Evolutionary conservation across 2,113 vertebrate species (phyloP).

Genomic region (Empidonax traillii): DNA sequence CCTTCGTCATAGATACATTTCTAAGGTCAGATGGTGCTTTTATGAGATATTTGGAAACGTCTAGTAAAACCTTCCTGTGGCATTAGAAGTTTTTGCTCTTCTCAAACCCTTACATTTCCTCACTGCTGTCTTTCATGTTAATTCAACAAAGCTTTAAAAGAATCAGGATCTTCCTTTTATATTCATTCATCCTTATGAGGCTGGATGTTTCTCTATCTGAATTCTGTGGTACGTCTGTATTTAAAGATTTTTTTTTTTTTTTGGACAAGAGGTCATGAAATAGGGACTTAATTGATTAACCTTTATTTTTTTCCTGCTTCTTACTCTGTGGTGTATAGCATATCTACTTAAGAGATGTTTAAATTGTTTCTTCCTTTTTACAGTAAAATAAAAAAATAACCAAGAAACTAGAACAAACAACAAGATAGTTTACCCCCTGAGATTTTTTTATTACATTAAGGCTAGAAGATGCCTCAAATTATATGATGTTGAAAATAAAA

Average conservation of each 20-base stretch:
- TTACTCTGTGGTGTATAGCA: neutral
- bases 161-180: neutral
- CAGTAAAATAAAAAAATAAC: neutral
- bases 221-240: slow-evolving; percentile 3
- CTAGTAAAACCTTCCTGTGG: neutral
- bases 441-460: neutral
- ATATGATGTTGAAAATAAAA: neutral
- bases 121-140: neutral
- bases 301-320: neutral
- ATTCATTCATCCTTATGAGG: slow-evolving; percentile 7
- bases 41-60: neutral
- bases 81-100: neutral
- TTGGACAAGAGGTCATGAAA: neutral
- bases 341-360: neutral
- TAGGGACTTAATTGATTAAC: neutral
- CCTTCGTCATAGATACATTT: neutral
- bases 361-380: neutral
- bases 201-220: slow-evolving; percentile 25
- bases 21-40: neutral
- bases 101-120: neutral
- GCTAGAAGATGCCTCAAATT: neutral
- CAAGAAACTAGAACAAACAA: neutral
- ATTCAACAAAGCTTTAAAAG: neutral
- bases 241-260: neutral
- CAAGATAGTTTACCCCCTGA: accelerated